phyloP scores from a whole-genome alignment of 2,113 vertebrate species.

The Platichthys flesus region DNA sequence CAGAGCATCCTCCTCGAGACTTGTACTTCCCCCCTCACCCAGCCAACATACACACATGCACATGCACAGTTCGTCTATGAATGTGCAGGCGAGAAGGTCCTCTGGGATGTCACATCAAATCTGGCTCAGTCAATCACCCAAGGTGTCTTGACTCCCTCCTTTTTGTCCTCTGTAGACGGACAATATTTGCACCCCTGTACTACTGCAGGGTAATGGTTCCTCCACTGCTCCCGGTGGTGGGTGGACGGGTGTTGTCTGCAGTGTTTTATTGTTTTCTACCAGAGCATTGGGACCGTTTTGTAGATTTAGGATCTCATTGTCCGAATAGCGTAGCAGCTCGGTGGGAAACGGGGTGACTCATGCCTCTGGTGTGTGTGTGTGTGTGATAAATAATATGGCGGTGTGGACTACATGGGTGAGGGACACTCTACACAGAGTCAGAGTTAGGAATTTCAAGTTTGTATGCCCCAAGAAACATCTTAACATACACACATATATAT shows the following conservation, averaged over 20 bases:
- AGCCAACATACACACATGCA: neutral
- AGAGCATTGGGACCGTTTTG: conserved; percentile 29
- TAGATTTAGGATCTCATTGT: conserved; percentile 40
- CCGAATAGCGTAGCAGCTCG: conserved; percentile 32
- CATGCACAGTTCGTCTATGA: neutral
- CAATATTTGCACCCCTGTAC: conserved; percentile 13
- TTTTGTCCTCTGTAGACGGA: neutral
- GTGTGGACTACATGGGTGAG: too few relatives aligned
- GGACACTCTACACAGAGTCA: too few relatives aligned
- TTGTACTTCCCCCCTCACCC: neutral
- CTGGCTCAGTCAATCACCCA: neutral
- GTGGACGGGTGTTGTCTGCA: conserved; percentile 41
- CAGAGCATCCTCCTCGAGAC: conserved; percentile 2
- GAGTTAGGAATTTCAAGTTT: too few relatives aligned
- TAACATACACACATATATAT: too few relatives aligned
- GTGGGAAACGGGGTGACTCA: conserved; percentile 47
- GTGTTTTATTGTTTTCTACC: conserved; percentile 37
- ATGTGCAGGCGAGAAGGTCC: neutral
- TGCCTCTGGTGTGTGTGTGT: conserved; percentile 21
- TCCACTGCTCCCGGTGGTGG: conserved; percentile 18
- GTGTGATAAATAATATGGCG: neutral
- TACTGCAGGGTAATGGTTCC: conserved; percentile 18
- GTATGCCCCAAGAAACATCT: too few relatives aligned
- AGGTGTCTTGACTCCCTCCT: neutral
- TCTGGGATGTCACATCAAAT: neutral